Conservation (phyloP, 2,113 vertebrate species). For the Prietella phreatophila region DNA sequence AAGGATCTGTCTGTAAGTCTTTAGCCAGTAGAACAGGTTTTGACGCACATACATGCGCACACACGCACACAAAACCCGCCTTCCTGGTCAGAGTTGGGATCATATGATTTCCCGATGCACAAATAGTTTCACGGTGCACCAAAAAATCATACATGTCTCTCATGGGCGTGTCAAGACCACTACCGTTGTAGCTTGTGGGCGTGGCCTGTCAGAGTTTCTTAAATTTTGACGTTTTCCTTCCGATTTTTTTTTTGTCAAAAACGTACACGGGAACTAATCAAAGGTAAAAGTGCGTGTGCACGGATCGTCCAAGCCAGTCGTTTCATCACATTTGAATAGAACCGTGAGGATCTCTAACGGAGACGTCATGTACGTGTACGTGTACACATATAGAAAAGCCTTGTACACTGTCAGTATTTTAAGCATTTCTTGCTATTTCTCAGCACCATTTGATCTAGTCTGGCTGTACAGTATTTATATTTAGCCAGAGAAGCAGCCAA, state of each 20-base stretch:
- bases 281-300: neutral
- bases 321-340: neutral
- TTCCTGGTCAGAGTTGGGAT: neutral
- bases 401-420: neutral
- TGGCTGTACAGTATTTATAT: neutral
- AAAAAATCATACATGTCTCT: neutral
- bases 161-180: too few species aligned
- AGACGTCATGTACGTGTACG: neutral
- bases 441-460: neutral
- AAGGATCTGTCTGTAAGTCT: slow-evolving; percentile 60
- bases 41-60: slow-evolving; percentile 23
- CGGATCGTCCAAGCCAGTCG: neutral
- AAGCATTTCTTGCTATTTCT: neutral
- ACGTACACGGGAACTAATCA: neutral
- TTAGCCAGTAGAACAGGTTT: slow-evolving; percentile 48
- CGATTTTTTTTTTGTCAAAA: too few species aligned
- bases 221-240: neutral
- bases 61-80: too few species aligned
- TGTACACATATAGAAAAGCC: neutral
- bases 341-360: neutral
- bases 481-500: neutral
- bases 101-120: neutral
- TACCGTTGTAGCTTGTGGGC: neutral
- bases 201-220: neutral
- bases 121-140: neutral